Evolutionary conservation across 1,140 invertebrate genomes (phyloP).

Genomic region (Planococcus citri): DNA sequence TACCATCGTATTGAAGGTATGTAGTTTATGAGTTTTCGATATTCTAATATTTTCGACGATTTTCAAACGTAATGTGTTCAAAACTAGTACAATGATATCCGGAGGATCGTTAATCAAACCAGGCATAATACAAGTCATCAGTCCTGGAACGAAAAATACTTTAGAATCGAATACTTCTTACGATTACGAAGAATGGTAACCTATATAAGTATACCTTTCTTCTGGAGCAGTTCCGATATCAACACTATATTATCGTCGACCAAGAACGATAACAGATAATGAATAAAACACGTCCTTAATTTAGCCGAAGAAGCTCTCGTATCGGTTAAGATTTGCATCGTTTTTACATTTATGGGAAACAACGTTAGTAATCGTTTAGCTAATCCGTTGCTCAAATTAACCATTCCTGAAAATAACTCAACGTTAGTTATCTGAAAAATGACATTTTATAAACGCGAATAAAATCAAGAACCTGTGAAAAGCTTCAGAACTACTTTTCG

Average conservation of each 20-base stretch:
- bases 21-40: background rate
- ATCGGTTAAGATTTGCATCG: background rate
- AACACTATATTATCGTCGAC: background rate
- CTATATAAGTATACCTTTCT: slow-evolving; percentile 10
- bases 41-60: slow-evolving; percentile 14
- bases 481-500: slow-evolving; percentile 2
- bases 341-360: slow-evolving; percentile 4
- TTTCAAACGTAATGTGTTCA: slow-evolving; percentile 8
- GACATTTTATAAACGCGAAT: too few species aligned
- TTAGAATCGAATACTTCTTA: background rate
- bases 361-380: background rate
- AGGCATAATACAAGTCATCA: background rate
- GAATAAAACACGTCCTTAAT: background rate
- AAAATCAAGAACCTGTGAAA: background rate
- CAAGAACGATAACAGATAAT: background rate
- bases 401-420: background rate
- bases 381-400: background rate
- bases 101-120: background rate
- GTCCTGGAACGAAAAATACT: background rate
- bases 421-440: too few species aligned
- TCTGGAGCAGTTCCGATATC: background rate
- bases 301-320: background rate
- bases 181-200: background rate
- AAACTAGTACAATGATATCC: background rate
- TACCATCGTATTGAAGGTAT: background rate